Base-by-base conservation (phyloP, 2,888 invertebrate genomes). In the Hecatera dysodea region DNA sequence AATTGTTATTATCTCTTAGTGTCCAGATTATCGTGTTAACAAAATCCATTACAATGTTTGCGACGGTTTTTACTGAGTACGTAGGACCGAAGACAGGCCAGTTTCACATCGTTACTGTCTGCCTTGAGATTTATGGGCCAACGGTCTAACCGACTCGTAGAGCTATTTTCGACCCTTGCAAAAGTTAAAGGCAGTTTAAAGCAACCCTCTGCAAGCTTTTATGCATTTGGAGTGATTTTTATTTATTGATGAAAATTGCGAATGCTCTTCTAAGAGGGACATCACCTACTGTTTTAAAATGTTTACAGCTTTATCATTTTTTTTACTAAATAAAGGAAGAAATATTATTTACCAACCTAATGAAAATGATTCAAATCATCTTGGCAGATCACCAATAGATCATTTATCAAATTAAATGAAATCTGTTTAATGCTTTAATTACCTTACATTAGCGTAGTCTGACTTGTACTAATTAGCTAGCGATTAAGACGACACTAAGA, bases 101-200 rank as follows among this genome's bases (percentile, higher is more conserved):
- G 87, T 85, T 85, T 88, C 88, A 90, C 88, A 88, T 87, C 87
- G 88, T 89, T 87, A 88, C 87, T 87, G 89, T 87, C 87, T 83
- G 74, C 72, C 67, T 75, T 55, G 50, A 88, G 88, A 90, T 90
- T 90, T 90, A 90, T 89, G 83, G 80, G 75, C 62, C 55, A 70
- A 80, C 82, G 85, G 86, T 87, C 83, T 82, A 82, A 86, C 83
- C 84, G 80, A 84, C 72, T 80, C 75, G 69, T 42, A 67, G 80
- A 78, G 74, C 74, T 84, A 78, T 87, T 86, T 87, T 87, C 82
- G 82, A 84, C 86, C 87, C 87, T 84, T 75, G 75, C 82, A 78
- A 86, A 86, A 86, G 85, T 88, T 87, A 89, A 87, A 89, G 86
- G 87, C 83, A 86, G 85, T 84, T 86, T 82, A 89, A 85, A 83